Conservation (phyloP, 1,140 invertebrate genomes). For the Lithobius niger region DNA sequence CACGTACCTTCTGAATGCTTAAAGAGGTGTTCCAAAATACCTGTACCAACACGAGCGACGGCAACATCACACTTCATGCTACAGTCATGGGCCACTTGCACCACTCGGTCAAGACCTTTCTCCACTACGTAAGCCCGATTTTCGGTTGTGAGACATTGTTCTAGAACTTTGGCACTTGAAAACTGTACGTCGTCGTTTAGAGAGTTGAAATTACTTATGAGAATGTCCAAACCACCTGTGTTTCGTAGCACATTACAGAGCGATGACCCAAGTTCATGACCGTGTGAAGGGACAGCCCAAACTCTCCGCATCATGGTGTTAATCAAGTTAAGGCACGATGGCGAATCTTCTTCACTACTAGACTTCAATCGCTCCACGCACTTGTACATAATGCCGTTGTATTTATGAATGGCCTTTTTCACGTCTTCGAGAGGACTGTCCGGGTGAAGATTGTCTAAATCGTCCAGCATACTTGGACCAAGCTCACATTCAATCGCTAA, state of each 20-base stretch:
- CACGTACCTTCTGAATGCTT: constrained; percentile 95
- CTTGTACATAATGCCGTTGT: constrained; percentile 54
- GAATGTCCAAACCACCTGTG: constrained; percentile 73
- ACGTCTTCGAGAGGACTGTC: constrained; percentile 60
- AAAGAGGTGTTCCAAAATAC: constrained; percentile 91
- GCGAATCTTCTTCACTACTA: constrained; percentile 14
- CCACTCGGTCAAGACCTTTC: constrained; percentile 74
- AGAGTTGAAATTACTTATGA: constrained; percentile 65
- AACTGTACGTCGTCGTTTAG: constrained; percentile 62
- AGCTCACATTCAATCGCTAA: background rate
- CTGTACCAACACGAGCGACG: constrained; percentile 82
- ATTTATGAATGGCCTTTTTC: constrained; percentile 63
- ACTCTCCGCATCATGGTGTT: constrained; percentile 44
- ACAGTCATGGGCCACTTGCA: constrained; percentile 66
- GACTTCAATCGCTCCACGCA: constrained; percentile 25
- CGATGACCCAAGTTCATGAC: constrained; percentile 49
- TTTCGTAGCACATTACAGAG: constrained; percentile 80
- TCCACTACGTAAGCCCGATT: constrained; percentile 89
- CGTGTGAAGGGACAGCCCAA: constrained; percentile 86
- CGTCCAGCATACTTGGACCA: background rate
- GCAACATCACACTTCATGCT: constrained; percentile 45
- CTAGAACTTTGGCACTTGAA: constrained; percentile 69
- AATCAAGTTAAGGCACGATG: constrained; percentile 26
- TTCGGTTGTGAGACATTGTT: constrained; percentile 88
- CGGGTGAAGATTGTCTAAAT: background rate